Percentiles rank a stretch among this genome's conserved stretches.
Evolutionary conservation across 2,113 vertebrate genomes (phyloP).

Genomic region (Neomonachus schauinslandi): DNA sequence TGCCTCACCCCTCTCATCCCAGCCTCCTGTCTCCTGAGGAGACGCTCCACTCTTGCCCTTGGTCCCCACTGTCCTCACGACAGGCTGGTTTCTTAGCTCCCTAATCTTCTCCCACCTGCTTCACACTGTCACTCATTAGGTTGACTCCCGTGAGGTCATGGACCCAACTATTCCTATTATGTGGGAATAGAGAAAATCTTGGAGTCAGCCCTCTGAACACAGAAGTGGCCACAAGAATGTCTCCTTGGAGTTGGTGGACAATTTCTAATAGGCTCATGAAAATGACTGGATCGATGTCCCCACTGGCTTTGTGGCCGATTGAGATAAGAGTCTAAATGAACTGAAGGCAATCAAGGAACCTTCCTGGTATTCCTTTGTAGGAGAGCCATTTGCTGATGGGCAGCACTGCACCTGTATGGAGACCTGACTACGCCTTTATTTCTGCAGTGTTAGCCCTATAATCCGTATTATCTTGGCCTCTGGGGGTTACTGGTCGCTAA

Average conservation of each 20-base stretch:
- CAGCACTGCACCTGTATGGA: background rate
- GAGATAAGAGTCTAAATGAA: slow-evolving; percentile 25
- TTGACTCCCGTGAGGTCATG: background rate
- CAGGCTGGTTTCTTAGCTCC: background rate
- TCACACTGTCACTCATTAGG: background rate
- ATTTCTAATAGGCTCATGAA: slow-evolving; percentile 41
- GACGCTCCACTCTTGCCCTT: background rate
- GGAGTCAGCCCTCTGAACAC: background rate
- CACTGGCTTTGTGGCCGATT: background rate
- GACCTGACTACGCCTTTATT: background rate
- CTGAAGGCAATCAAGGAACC: background rate
- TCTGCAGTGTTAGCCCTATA: background rate
- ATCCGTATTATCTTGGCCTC: background rate
- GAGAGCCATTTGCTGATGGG: background rate
- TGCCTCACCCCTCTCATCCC: background rate
- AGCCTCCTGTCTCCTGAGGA: background rate
- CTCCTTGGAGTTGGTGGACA: background rate
- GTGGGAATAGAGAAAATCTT: background rate
- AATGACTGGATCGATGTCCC: background rate
- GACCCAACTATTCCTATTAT: background rate
- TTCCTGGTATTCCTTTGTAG: background rate
- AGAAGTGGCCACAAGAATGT: background rate
- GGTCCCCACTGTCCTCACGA: background rate
- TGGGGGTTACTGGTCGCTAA: background rate
- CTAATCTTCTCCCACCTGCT: background rate